Base-by-base conservation (phyloP, 2,113 vertebrate genomes). In the Peromyscus leucopus region DNA sequence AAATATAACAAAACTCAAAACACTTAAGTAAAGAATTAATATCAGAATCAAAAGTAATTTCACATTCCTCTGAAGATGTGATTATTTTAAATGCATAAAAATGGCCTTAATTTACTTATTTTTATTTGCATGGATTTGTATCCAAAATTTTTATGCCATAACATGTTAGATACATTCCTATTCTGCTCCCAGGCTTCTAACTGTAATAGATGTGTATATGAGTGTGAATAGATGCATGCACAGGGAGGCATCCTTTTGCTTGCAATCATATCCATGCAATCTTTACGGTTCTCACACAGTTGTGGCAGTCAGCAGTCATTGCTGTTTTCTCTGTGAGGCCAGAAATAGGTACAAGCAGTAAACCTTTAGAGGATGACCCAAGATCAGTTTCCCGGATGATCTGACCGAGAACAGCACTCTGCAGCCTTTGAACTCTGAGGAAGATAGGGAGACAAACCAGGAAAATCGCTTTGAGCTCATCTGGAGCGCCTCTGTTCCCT, bases 1-100 rank as follows among this genome's bases (percentile, higher is more conserved):
- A 63, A 61, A 33, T 71, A 74, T 92, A 82, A 48, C 2, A 78
- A 88, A 96, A 65, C n/a, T 80, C 26, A 93, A 76, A 74, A 15
- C 17, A 93, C 21, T 94, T 90, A 65, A 89, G 65, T 76, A 71
- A 74, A 11, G 1, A 72, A 4, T 80, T 9, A 71, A 36, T 69
- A 1, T 75, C 39, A 67, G 28, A 85, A 63, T 95, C 48, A 42
- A 63, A 24, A 63, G 4, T 5, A 61, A 48, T 76, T 90, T 92
- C 76, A 13, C 24, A 65, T 86, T 94, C 11, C 59, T 89, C 63
- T 69, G 2, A 21, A 36, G 63, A 87, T 24, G 3, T 72, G 12
- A 42, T 78, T 12, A 82, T 63, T 76, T 92, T 80, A 69, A 31
- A 22, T 69, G 16, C 13, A 79, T 80, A 19, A 13, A 16, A 94